Evolutionary conservation across 2,113 vertebrate species (phyloP), one percentile per base, ranked within the genome.

Genomic region (Poeciliopsis retropinna): DNA sequence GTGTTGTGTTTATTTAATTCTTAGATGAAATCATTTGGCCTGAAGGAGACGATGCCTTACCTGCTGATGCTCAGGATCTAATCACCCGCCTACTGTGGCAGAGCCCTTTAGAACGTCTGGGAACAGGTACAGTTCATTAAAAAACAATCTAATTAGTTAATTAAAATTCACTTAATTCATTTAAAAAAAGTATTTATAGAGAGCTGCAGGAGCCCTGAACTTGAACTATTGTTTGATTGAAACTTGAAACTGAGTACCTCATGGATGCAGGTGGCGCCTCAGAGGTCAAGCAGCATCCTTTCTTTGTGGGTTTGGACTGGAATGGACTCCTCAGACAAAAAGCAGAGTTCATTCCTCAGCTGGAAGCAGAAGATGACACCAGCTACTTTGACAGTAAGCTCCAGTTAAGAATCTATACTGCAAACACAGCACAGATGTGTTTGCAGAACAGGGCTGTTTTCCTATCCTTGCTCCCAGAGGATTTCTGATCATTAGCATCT

Each of bases 21-120:
- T 19, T 85, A 99, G 98, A 99, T 91, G 97, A 98, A 54, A 98
- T 99, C 15, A 95, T 98, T 76, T 99, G 98, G 98, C 98, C 98
- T 0, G 97, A 98, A 39, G 98, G 96, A 28, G 97, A 99, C 0
- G 98, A 99, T 51, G 93, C 96, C 1, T 94, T 99, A 32, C 97
- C 97, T 0, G 41, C 88, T 0, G 97, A 99, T 0, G 95, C 97
- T 68, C 97, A 99, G 87, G 97, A 98, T 81, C 90, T 99, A 85
- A 99, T 99, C 90, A 97, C 88, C 0, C 92, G 94, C 12, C 77
- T 99, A 57, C 94, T 99, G 28, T 95, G 95, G 12, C 97, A 98
- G 76, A 96, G 94, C 85, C 95, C 98, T 0, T 91, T 97, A 44
- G 98, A 99, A 54, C 95, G 98, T 10, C 87, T 99, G 41, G 98